Percentiles rank a stretch among this genome's conserved stretches.
These are phyloP conservation scores for Hippolais icterina DNA, from an alignment of 2,113 vertebrate genomes.

Conservation along the genomic window DNA sequence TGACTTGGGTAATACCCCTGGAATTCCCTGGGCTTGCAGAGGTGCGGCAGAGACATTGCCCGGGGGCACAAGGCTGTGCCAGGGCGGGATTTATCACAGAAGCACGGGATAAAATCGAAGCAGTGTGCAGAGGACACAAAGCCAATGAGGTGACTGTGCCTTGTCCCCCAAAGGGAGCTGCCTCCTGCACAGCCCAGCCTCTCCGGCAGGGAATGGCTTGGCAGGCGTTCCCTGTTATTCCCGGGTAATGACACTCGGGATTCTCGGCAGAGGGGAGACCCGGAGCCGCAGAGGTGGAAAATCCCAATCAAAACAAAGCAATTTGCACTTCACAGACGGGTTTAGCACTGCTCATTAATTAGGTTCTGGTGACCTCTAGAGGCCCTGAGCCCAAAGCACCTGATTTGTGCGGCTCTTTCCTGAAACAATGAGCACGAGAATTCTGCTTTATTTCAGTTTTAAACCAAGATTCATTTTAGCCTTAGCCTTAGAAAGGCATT, in stretches of 20 bases:
- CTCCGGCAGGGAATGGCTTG: not conserved
- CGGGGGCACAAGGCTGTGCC: not conserved
- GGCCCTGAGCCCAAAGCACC: conserved; percentile 7
- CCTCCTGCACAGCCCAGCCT: not conserved
- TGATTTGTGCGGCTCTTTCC: not conserved
- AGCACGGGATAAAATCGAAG: not conserved
- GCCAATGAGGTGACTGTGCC: not conserved
- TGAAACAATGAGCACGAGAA: not conserved
- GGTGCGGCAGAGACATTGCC: not conserved
- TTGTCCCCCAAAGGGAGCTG: not conserved
- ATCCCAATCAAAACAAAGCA: not conserved
- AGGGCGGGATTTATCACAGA: not conserved
- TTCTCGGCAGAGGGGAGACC: not conserved
- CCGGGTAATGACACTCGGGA: not conserved
- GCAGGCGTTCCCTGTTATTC: not conserved
- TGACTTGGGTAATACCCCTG: fast-evolving
- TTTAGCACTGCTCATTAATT: not conserved
- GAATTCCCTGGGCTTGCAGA: not conserved
- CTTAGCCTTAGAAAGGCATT: not conserved
- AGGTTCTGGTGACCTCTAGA: conserved; percentile 66
- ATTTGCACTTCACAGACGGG: not conserved
- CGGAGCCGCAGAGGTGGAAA: not conserved
- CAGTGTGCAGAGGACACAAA: fast-evolving
- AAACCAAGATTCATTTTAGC: not conserved
- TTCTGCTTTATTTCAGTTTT: not conserved